Base-by-base conservation (phyloP, 2,888 invertebrate species). In the Muscina levida region DNA sequence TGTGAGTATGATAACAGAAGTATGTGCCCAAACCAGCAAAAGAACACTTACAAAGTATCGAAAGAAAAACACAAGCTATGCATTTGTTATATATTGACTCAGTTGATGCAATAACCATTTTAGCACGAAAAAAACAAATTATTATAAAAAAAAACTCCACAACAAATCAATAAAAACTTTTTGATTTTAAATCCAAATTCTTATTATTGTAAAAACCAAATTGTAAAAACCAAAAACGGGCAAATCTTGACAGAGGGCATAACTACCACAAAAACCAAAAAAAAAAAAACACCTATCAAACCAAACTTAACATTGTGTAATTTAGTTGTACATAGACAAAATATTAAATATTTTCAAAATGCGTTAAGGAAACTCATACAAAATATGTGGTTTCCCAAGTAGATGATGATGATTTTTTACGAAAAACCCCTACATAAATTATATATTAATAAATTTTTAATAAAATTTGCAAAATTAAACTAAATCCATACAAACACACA, bases 301-400 rank as follows among this genome's bases (percentile, higher is more conserved):
- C n/a, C n/a, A n/a, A 42, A 11, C 13, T 62, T 22, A 53, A 39
- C 13, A 10, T 11, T 39, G 59, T 59, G 59, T 42, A 62, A 62
- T 62, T 39, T 62, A 39, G 62, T 19, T 62, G 62, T 62, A 57
- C 15, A 57, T 57, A 59, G 22, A 13, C 17, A n/a, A 62, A 17
- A 62, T 37, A 62, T 53, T 13, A 59, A 13, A 62, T 62, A 62
- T 42, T 19, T 59, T 42, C 13, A 22, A 62, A 62, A 62, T 39
- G 39, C 31, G 62, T 62, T 62, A 66, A n/a, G 70, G 17, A 67
- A 75, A 59, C 42, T 26, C 13, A 48, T 31, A 44, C 37, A 67
- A 26, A 24, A 15, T 66, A 11, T 65, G 68, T 39, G 53, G 22
- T 53, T 13, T 62, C 62, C 2, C 4, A 22, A 11, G 19, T 62